Conservation (phyloP, 1,140 invertebrate genomes). For the Laupala kohalensis region DNA sequence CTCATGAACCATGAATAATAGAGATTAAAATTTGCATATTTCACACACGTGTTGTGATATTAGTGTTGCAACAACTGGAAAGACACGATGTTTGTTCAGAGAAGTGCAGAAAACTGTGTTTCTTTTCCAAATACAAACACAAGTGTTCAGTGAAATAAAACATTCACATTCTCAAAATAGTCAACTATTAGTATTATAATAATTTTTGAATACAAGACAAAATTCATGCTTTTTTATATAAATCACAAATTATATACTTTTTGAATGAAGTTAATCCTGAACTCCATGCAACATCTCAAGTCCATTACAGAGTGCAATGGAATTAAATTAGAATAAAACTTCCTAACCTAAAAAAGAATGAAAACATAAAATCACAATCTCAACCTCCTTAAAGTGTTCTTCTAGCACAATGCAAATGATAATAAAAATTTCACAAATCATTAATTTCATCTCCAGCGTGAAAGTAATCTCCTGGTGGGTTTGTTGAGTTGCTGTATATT, state of each 20-base stretch:
- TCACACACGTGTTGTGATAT: no score
- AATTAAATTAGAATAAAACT: constrained; percentile 15
- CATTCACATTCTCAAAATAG: background rate
- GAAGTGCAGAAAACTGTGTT: no score
- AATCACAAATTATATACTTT: background rate
- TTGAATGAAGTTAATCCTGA: background rate
- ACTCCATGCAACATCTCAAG: background rate
- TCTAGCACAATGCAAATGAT: background rate
- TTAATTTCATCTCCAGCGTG: background rate
- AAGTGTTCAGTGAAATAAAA: no score
- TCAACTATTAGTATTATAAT: background rate
- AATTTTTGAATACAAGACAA: background rate
- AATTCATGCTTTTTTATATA: background rate
- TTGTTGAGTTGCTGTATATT: background rate
- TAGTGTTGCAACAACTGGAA: no score
- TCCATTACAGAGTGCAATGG: background rate
- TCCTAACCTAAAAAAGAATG: constrained; percentile 41
- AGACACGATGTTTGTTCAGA: no score
- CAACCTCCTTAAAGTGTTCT: background rate
- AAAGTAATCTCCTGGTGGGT: background rate
- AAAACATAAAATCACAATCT: constrained; percentile 10
- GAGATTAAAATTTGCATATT: no score
- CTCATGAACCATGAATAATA: no score
- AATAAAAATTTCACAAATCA: background rate
- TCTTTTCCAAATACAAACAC: no score